phyloP scores from a whole-genome alignment of 2,797 vertebrate genomes.

The Silurus aristotelis region DNA sequence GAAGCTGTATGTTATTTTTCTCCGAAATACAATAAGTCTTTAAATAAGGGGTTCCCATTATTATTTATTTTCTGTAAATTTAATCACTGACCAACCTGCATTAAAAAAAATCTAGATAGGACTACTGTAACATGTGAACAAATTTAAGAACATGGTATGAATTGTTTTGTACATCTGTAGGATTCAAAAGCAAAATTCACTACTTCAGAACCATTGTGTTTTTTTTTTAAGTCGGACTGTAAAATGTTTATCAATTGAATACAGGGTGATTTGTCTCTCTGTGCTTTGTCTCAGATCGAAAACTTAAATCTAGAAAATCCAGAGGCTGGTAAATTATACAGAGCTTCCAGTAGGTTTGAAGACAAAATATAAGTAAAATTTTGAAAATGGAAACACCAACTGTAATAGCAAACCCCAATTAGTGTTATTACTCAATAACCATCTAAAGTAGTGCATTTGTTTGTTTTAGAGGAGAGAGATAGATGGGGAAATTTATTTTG shows the following conservation, averaged over 20 bases:
- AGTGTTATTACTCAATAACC: neutral
- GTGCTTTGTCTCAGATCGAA: neutral
- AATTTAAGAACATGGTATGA: neutral
- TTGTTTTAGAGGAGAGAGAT: neutral
- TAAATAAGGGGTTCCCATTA: neutral
- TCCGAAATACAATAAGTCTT: neutral
- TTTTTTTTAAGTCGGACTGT: neutral
- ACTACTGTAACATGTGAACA: neutral
- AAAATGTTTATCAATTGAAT: neutral
- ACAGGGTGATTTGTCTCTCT: neutral
- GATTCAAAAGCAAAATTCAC: neutral
- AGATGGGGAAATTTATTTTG: neutral
- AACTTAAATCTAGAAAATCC: conserved; percentile 1
- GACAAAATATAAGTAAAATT: neutral
- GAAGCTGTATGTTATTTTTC: neutral
- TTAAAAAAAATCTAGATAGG: neutral
- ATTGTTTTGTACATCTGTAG: neutral
- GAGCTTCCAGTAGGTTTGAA: neutral
- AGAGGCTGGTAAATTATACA: neutral
- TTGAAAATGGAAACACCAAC: neutral
- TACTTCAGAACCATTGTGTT: neutral
- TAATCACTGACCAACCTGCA: neutral
- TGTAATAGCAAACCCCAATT: neutral
- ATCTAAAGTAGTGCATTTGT: neutral
- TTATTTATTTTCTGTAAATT: neutral